Evolutionary conservation across 2,888 invertebrate genomes (phyloP), one percentile per base, ranked within the genome.

Genomic region (Xestia rhomboidea): DNA sequence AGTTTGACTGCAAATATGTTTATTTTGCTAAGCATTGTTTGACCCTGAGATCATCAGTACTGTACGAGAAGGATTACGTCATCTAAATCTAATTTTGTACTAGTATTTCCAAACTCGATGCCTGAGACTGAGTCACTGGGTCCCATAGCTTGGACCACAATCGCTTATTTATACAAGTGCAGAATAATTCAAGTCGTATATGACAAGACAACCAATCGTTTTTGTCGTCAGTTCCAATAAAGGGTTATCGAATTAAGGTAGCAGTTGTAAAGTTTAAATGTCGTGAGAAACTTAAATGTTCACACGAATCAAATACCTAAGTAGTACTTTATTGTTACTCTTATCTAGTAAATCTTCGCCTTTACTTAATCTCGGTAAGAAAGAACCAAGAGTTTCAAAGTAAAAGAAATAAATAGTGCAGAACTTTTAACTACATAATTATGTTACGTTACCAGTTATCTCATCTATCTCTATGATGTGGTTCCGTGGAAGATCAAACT

Each of bases 41-140:
- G 74, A 78, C 79, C 82, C 80, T 87, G 82, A 88, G 81, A 82
- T 86, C 79, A 81, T 82, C 86, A 60, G 51, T 62, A 69, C 69
- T 66, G 67, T 60, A 68, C 21, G 70, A 69, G 68, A 80, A 86
- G 84, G 76, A 60, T 86, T 84, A 75, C 87, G 82, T 87, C 88
- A 87, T 34, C 66, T 60, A 75, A 71, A 70, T 79, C 75, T 84
- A 83, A 79, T 54, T 74, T 72, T 60, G 68, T 77, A 62, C 68
- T 73, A 77, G 67, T 79, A 77, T 80, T 69, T 73, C 67, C 63
- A 80, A 78, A 78, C 75, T 70, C 54, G 68, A 79, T 54, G 76
- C 41, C 51, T 73, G 46, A n/a, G 27, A 67, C 66, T 79, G 83
- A 88, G 74, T 84, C 84, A 82, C 62, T 79, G 38, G 49, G 67